These are phyloP conservation scores for Salticus scenicus DNA, from an alignment of 2,888 invertebrate genomes.

Conservation along the genomic window DNA sequence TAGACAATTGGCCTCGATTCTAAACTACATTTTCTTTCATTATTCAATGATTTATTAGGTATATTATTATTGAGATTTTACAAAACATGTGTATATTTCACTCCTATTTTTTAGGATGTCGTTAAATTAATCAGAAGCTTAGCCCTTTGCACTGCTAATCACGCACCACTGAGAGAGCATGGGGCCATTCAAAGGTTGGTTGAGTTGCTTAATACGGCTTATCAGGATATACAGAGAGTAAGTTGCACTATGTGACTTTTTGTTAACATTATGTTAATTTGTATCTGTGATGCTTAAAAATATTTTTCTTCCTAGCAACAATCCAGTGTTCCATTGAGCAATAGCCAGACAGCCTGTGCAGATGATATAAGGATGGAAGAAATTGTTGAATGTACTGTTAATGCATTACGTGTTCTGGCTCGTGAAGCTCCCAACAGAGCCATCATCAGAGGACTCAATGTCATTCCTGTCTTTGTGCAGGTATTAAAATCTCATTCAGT, in stretches of 20 bases:
- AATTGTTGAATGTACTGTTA: conserved; percentile 98
- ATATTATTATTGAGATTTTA: conserved; percentile 93
- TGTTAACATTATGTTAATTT: too few species aligned
- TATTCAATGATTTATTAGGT: too few species aligned
- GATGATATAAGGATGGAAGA: conserved; percentile 99
- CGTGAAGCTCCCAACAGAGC: conserved; percentile 94
- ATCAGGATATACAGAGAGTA: conserved; percentile 95
- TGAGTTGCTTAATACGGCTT: conserved; percentile 92
- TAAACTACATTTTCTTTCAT: too few species aligned
- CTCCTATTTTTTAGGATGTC: conserved; percentile 94
- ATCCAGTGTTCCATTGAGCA: conserved; percentile 88
- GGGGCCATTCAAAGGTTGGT: conserved; percentile 96
- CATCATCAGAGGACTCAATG: conserved; percentile 92
- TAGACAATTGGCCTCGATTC: too few species aligned
- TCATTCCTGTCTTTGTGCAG: conserved; percentile 97
- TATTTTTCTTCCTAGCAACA: conserved; percentile 76
- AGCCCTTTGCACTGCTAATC: conserved; percentile 96
- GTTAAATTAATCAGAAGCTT: conserved; percentile 97
- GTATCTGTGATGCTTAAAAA: too few species aligned
- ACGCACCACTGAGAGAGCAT: conserved; percentile 93
- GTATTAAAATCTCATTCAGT: too few species aligned
- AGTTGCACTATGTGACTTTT: conserved; percentile 74
- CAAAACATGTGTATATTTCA: conserved; percentile 95
- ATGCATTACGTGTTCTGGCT: conserved; percentile 96
- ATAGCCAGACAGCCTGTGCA: conserved; percentile 85